Conservation (phyloP, 2,797 vertebrate genomes). For the Liasis olivaceus region DNA sequence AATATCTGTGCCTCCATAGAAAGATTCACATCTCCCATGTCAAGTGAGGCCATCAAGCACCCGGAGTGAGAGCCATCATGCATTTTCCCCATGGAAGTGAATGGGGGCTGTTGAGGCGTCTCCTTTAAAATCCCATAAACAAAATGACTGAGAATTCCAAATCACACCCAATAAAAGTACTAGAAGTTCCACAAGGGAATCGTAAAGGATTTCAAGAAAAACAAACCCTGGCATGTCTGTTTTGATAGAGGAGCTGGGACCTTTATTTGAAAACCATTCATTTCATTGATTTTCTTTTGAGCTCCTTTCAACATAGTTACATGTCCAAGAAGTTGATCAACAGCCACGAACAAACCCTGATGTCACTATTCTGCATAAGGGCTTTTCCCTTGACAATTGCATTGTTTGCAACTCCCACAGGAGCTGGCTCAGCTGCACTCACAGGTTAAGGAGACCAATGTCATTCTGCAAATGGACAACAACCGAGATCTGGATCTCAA, state of each 20-base stretch:
- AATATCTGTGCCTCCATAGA: background rate
- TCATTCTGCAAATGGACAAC: conserved; percentile 87
- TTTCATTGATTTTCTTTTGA: background rate
- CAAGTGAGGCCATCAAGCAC: background rate
- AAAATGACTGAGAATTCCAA: background rate
- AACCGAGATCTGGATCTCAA: conserved; percentile 82
- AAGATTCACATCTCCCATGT: background rate
- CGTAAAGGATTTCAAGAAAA: background rate
- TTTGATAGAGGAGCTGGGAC: background rate
- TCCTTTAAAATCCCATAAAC: background rate
- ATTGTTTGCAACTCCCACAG: conserved; percentile 58
- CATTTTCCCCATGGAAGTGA: background rate
- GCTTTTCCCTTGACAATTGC: background rate
- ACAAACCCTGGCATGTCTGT: background rate
- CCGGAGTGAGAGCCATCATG: too few relatives aligned
- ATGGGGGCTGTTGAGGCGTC: background rate
- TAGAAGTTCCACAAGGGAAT: background rate
- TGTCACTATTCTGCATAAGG: background rate
- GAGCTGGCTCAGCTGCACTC: conserved; percentile 81
- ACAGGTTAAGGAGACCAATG: conserved; percentile 84
- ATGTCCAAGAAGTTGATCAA: background rate
- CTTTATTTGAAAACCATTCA: background rate
- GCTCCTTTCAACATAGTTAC: background rate
- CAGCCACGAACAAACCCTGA: background rate
- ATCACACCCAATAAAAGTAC: background rate